Evolutionary conservation across 2,113 vertebrate genomes (phyloP), one percentile per base, ranked within the genome.

Genomic region (Pseudorhombus dupliciocellatus): DNA sequence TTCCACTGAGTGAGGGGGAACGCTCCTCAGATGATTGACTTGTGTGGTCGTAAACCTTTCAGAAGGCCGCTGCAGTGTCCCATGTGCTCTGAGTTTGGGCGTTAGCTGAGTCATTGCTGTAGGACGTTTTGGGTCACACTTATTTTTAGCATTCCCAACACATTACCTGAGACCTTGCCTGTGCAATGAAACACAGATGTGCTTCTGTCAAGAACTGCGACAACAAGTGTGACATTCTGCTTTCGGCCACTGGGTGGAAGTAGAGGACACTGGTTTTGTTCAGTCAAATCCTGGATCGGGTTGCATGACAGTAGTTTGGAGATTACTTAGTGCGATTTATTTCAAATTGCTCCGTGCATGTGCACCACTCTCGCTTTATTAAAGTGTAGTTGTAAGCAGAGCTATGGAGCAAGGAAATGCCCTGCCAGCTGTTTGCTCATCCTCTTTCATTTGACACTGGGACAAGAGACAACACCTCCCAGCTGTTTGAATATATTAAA

Each of bases 401-500:
- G 78, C 59, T 22, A 62, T 42, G 67, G 72, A 87, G 52, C 66
- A 77, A 70, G 50, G 73, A 77, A 81, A 71, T 70, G 65, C 63
- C 77, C 86, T 75, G 68, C 70, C 81, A 86, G 87, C 84, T 91
- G 83, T 88, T 86, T 90, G 78, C 77, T 81, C 51, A 26, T 73
- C 71, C 80, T 80, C 66, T 81, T 81, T 88, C 81, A 84, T 83
- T 81, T 88, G 70, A 88, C 79, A 83, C 77, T 63, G 86, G 70
- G 67, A 84, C 76, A 79, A 55, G 52, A 61, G 78, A 72, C 64
- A 88, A 84, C 77, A 84, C 84, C 88, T 87, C 79, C 73, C 75
- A 88, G 86, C 87, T 89, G 85, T 85, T 88, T 85, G 79, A 82
- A 79, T 84, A 80, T 77, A 88, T 84, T 76, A 87, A 82, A 80